Conservation (phyloP, 2,113 vertebrate genomes). For the Scalopus aquaticus region DNA sequence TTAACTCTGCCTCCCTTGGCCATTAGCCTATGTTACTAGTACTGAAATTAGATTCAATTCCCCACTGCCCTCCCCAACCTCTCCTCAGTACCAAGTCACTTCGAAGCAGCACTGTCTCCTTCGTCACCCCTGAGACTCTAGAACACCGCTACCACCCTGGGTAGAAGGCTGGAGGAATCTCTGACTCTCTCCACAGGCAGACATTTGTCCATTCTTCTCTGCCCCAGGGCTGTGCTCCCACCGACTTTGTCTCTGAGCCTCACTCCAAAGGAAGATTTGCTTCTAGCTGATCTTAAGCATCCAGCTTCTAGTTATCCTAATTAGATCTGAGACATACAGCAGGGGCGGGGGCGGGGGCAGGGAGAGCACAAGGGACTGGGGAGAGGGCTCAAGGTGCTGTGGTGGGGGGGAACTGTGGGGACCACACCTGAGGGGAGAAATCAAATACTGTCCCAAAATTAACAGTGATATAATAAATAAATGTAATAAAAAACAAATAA, state of each 20-base stretch:
- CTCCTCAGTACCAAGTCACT: not conserved
- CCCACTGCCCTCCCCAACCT: not conserved
- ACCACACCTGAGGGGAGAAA: too few species aligned
- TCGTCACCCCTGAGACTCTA: not conserved
- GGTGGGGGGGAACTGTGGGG: too few species aligned
- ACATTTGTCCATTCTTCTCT: not conserved
- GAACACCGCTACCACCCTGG: not conserved
- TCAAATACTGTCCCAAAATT: too few species aligned
- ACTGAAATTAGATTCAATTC: not conserved
- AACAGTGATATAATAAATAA: too few species aligned
- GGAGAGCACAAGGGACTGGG: too few species aligned
- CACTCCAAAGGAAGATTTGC: not conserved
- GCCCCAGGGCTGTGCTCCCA: not conserved
- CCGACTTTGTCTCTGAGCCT: not conserved
- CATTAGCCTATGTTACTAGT: not conserved
- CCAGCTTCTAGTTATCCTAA: too few species aligned
- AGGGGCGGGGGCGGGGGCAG: too few species aligned
- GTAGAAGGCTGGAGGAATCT: not conserved
- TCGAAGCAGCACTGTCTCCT: not conserved
- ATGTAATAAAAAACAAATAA: too few species aligned
- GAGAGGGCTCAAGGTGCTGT: too few species aligned
- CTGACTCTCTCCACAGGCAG: not conserved
- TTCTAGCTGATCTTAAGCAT: too few species aligned
- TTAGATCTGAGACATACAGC: too few species aligned
- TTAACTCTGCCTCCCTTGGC: not conserved